Base-by-base conservation (phyloP, 2,797 vertebrate genomes). In the Leuciscus waleckii region DNA sequence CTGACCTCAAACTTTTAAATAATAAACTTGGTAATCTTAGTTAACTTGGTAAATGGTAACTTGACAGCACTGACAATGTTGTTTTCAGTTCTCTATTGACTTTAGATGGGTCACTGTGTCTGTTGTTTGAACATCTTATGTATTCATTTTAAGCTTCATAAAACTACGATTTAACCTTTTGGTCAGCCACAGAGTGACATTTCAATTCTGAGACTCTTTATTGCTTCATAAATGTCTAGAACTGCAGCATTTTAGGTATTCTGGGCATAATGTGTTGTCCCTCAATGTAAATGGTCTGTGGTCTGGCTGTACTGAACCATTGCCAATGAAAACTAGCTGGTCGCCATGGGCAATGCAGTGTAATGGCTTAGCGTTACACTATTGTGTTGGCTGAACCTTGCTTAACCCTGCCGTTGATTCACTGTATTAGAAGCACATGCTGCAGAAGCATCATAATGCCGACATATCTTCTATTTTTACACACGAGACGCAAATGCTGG, bases 241-340 rank as follows among this genome's bases (percentile, higher is more conserved):
- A 77, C 68, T 80, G 10, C 68, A 56, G 43, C 63, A n/a, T 70
- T 71, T 26, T 68, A 35, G 49, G 32, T 56, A 61, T 87, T 79
- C 49, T 79, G 67, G 74, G 37, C 46, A 11, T 37, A 71, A 39
- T 81, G 51, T 54, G 61, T 84, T 68, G 82, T 82, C 71, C 75
- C 43, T 51, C 14, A 73, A 69, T 70, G 76, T 87, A 78, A 82
- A 46, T 68, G 65, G 10, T 71, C 23, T 85, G 51, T 65, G 73
- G 51, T 49, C 32, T 73, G 58, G 5, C 35, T 49, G 16, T 63
- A 63, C 65, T 74, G 43, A 85, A 67, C 41, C 75, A 73, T 63
- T 85, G 87, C 74, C 49, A 46, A 73, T 54, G 83, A 82, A 82
- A 85, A 82, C 76, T 81, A 85, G 74, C 68, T 71, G 74, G 35